Evolutionary conservation across 2,888 invertebrate species (phyloP), one percentile per base, ranked within the genome.

Genomic region (Leptopilina drosophilae): DNA sequence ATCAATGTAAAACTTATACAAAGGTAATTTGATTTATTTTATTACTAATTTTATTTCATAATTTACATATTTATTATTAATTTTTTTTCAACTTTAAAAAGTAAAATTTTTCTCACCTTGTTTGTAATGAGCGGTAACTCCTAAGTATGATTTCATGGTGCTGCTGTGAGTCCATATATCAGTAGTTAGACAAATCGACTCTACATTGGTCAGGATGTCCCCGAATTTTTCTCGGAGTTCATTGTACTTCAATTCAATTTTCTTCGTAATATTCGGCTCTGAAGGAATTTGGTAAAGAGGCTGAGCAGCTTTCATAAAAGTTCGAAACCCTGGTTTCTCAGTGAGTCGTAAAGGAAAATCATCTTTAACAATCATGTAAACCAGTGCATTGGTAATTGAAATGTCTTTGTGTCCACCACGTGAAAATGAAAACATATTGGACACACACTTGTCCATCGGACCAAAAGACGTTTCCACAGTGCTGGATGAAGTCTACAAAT

Each of bases 51-150:
- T 42, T 14, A 56, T 11, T 56, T 56, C 26, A 56, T n/a, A 56
- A 56, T 56, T 56, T 56, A 56, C 12, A 14, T 12, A 56, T 14
- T 56, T 56, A 56, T 56, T 56, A 56, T 14, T 56, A n/a, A 12
- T 56, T 56, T 56, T 56, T 4, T 0, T 11, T 5, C n/a, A 14
- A 14, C 11, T 12, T 56, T 59, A 15, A 59, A 64, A 64, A 64
- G 33, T 12, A 69, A 20, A 15, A 46, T 46, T 14, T 20, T 46
- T 15, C 15, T n/a, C 42, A 53, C 46, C 69, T 46, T 69, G 14
- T 69, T 20, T 69, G 26, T 69, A 69, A 26, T 69, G 49, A 49
- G n/a, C 69, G 11, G 69, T 69, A 9, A 69, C 53, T n/a, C 69
- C 69, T 12, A 69, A 46, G 15, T 69, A 69, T 5, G 33, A 33